phyloP scores from a whole-genome alignment of 2,113 vertebrate species.

The Aptenodytes forsteri region DNA sequence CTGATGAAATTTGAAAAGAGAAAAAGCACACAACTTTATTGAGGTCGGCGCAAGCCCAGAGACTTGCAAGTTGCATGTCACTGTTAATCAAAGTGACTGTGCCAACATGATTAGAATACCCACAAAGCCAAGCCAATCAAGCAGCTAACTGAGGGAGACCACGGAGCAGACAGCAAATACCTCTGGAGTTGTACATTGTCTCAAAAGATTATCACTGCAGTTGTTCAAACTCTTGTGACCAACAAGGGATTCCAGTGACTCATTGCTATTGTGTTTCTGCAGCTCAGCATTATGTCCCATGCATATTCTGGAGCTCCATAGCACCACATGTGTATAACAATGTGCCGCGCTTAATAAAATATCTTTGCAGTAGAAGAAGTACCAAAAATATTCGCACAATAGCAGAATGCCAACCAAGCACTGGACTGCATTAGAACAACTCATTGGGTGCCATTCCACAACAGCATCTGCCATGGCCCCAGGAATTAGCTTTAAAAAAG shows the following conservation, averaged over 20 bases:
- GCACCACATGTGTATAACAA: constrained; percentile 58
- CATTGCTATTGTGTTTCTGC: constrained; percentile 55
- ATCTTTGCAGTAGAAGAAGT: constrained; percentile 11
- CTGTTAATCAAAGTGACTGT: constrained; percentile 70
- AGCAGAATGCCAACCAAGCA: constrained; percentile 39
- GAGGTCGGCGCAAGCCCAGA: constrained; percentile 53
- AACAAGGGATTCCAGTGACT: constrained; percentile 43
- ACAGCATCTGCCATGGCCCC: constrained; percentile 43
- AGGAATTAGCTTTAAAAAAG: constrained; percentile 5
- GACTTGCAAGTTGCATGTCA: constrained; percentile 36
- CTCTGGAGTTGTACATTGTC: constrained; percentile 65
- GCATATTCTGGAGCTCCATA: constrained; percentile 31
- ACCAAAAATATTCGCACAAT: constrained; percentile 44
- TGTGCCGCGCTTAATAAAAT: constrained; percentile 51
- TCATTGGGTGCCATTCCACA: constrained; percentile 4
- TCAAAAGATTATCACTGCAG: constrained; percentile 58
- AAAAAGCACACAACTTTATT: constrained; percentile 54
- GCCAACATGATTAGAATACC: constrained; percentile 64
- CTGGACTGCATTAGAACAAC: constrained; percentile 28
- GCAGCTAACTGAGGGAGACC: constrained; percentile 55
- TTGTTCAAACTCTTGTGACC: constrained; percentile 45
- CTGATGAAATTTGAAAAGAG: neutral
- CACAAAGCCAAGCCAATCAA: constrained; percentile 54
- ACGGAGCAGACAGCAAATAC: constrained; percentile 50
- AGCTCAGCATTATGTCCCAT: constrained; percentile 41